phyloP scores from a whole-genome alignment of 2,797 vertebrate species.

The Arctocebus calabarensis region DNA sequence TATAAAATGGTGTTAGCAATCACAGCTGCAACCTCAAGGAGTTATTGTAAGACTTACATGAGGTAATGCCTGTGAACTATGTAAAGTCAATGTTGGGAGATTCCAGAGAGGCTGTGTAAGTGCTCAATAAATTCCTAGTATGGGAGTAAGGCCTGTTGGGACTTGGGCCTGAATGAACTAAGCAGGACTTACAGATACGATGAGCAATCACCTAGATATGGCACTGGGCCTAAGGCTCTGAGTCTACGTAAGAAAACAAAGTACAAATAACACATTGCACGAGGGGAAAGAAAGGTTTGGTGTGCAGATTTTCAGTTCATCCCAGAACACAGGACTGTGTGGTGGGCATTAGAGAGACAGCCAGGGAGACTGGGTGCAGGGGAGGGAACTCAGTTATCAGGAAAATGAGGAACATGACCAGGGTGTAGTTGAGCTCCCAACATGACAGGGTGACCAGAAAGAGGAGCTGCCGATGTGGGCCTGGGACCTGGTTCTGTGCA shows the following conservation, averaged over 20 bases:
- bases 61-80: conserved; percentile 23
- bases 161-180: background rate
- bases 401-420: background rate
- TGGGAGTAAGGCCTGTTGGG: background rate
- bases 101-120: conserved; percentile 41
- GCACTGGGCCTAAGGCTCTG: background rate
- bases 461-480: background rate
- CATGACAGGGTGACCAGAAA: background rate
- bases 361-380: background rate
- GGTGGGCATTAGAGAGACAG: background rate
- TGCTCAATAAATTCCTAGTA: conserved; percentile 7
- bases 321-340: background rate
- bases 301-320: background rate
- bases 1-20: conserved; percentile 19
- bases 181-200: background rate
- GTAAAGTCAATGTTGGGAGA: conserved; percentile 2
- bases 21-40: background rate
- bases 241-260: background rate
- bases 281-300: background rate
- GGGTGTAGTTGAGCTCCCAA: background rate
- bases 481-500: background rate
- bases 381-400: background rate
- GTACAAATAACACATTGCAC: background rate
- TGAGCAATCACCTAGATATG: background rate
- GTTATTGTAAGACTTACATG: background rate